Percentiles rank a stretch among this genome's conserved stretches.
Evolutionary conservation across 2,797 vertebrate genomes (phyloP).

Genomic region (Thalassophryne amazonica): DNA sequence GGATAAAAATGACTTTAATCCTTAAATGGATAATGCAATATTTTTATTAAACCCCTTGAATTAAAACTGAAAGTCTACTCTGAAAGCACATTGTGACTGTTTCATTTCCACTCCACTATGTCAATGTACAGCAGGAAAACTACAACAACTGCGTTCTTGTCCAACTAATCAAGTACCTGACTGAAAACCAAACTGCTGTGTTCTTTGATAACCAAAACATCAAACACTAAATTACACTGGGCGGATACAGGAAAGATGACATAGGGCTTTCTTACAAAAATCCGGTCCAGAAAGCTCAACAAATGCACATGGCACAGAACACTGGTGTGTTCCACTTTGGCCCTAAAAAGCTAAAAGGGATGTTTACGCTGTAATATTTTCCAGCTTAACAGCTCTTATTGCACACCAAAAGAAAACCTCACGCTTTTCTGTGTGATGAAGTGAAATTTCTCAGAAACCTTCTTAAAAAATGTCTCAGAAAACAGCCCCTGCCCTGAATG

Average conservation of each 20-base stretch:
- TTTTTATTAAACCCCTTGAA: too few relatives aligned
- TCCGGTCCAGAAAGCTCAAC: background rate
- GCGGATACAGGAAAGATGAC: constrained; percentile 10
- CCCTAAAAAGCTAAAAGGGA: constrained; percentile 1
- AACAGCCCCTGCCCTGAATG: constrained; percentile 10
- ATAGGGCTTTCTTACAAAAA: background rate
- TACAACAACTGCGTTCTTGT: too few relatives aligned
- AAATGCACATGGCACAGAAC: constrained; percentile 1
- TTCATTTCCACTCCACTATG: too few relatives aligned
- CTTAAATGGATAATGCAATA: too few relatives aligned
- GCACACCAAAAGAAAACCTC: constrained; percentile 10
- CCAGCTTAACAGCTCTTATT: background rate
- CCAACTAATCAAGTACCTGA: too few relatives aligned
- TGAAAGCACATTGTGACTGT: too few relatives aligned
- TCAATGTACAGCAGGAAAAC: too few relatives aligned
- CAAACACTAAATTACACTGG: background rate
- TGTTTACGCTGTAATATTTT: constrained; percentile 13
- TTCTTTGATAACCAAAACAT: background rate
- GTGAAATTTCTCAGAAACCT: constrained; percentile 2
- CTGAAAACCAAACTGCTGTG: background rate
- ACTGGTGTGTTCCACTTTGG: constrained; percentile 1
- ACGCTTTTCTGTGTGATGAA: constrained; percentile 7
- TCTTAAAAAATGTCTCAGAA: background rate
- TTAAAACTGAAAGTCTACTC: too few relatives aligned
- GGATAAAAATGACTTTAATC: too few relatives aligned